Base-by-base conservation (phyloP, 2,888 invertebrate species). In the Hemistola chrysoprasaria region DNA sequence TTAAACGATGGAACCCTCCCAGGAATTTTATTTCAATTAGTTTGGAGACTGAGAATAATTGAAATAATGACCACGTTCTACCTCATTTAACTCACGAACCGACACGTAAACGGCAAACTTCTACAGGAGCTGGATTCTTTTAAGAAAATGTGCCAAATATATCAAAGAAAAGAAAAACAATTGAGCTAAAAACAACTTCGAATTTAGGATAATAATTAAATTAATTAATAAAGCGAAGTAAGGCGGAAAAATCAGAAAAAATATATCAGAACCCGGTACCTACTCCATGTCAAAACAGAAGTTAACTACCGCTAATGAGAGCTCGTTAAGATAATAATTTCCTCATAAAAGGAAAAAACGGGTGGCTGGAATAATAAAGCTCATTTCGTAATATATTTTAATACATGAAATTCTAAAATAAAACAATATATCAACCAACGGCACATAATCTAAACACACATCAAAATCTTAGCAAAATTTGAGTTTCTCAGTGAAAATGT, bases 141-240 rank as follows among this genome's bases (percentile, higher is more conserved):
- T n/a, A 1, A 8, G 26, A 24, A 41, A 38, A 35, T 21, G 23
- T 26, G 21, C 32, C 8, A 11, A 33, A 20, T 23, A 25, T 25
- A 11, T 11, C 9, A 9, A 26, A 40, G 11, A 39, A 28, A 31
- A 24, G 9, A 39, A 27, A 53, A 56, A 59, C 58, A 64, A 67
- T 70, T 64, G 65, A 63, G 62, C 56, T 39, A 35, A 56, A 52
- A 56, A 53, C 53, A 50, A 41, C 60, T 59, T 55, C 59, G 55
- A 67, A 71, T 80, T 78, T 77, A 65, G 66, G 78, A 76, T 78
- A 75, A 76, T 65, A 69, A 16, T 16, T 16, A 76, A 74, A 79
- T 79, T 76, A 65, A 54, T 51, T 59, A 73, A 74, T 67, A 65
- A 60, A 56, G 60, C 62, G 68, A 65, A 71, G 68, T 6, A 59